Base-by-base conservation (phyloP, 2,113 vertebrate species). In the Cyanoderma ruficeps region DNA sequence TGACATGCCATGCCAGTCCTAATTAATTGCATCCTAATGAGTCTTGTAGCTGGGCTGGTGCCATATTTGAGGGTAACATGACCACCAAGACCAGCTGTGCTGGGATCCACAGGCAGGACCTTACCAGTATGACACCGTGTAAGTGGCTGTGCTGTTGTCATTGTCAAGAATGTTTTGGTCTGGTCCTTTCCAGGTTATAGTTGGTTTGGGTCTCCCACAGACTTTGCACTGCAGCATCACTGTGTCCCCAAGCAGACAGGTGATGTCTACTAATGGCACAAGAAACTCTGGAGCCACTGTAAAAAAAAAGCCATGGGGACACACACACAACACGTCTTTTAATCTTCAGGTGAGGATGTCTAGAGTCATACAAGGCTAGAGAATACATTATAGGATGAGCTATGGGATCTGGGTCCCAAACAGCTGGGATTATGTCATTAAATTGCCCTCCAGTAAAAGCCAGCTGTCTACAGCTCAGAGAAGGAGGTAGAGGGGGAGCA, bases 271-370 rank as follows among this genome's bases (percentile, higher is more conserved):
- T 57, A 99, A 98, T 2, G 99, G 98, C 53, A 99, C 97, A 42
- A 99, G 98, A 97, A 99, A 99, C 97, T 99, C 99, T 57, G 99
- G 99, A 75, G 99, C 98, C 97, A 99, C 99, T 99, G 98, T 16
- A 78, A 83, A 53, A 84, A 87, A n/a, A 87, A n/a, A 7, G 4
- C 3, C 55, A 94, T 6, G 53, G 47, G 37, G 35, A 60, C 47
- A 47, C 5, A 74, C 23, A 89, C 35, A 80, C 2, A 15, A 59
- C 44, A 87, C 16, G 22, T n/a, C 39, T 44, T 57, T 82, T 77
- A 75, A 65, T 47, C 35, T 68, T 42, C n/a, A 35, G 64, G 25
- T 5, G 41, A 71, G 33, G 27, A 37, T 46, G 18, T 46, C 53
- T 71, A 14, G 30, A 83, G 25, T 50, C 39, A 27, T 3, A 8